Evolutionary conservation across 2,113 vertebrate species (phyloP), one percentile per base, ranked within the genome.

Genomic region (Phaethon lepturus): DNA sequence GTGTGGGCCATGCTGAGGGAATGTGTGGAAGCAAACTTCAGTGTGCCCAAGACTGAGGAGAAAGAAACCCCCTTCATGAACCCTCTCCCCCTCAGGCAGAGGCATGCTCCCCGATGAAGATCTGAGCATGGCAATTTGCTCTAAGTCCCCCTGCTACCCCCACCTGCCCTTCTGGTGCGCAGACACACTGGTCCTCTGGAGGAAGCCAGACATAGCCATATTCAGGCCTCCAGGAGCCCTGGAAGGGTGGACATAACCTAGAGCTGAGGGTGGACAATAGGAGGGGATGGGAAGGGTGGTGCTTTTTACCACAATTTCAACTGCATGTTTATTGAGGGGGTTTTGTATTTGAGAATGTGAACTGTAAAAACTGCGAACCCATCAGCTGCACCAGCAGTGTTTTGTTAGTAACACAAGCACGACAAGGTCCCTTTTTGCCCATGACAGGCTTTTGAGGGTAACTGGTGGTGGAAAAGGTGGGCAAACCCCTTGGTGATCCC

Each of bases 141-240:
- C 0, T 4, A 35, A 42, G 13, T 25, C 5, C 24, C 17, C 4
- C 47, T 22, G 23, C 16, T 0, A 0, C 8, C 17, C 24, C 12
- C 2, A 15, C 3, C 9, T 33, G 26, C 25, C 15, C 10, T 19
- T 45, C 28, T 50, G 7, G 20, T 0, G 0, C 1, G 1, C 12
- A 22, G 10, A 7, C 9, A 6, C 13, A 6, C 13, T 0, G 0
- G 11, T 29, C 42, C 11, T 50, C 31, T 40, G 26, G 23, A 52
- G 22, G 17, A 53, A 44, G n/a, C 17, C 1, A 1, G 29, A 9
- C 25, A 9, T n/a, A 68, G 35, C 18, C 3, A 3, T 33, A 4
- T 24, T 77, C 40, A 29, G 17, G 13, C 47, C 17, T 6, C 16
- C 68, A 22, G 17, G 33, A 63, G 4, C 13, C 29, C 9, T 25